phyloP scores from a whole-genome alignment of 2,888 invertebrate genomes.

The Thereva unica region DNA sequence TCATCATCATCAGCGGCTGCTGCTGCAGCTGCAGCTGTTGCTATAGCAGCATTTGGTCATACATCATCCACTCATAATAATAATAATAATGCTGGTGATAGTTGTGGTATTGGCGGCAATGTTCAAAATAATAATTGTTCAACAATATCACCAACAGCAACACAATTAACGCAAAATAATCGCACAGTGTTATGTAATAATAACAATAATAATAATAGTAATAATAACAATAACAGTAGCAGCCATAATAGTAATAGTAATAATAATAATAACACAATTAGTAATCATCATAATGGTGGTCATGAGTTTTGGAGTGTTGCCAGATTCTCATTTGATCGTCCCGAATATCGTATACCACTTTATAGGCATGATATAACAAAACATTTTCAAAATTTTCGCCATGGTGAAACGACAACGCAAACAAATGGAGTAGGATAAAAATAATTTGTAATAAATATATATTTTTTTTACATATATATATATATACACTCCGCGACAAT shows the following conservation, averaged over 20 bases:
- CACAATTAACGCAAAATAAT: neutral
- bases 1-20: constrained; percentile 8
- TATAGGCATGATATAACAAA: constrained; percentile 38
- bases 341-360: constrained; percentile 33
- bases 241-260: constrained; percentile 7
- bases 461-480: neutral
- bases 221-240: neutral
- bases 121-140: neutral
- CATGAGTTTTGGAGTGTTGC: constrained; percentile 41
- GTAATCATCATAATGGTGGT: constrained; percentile 2
- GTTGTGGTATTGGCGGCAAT: neutral
- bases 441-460: neutral
- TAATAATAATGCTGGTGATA: neutral
- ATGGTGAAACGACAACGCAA: constrained; percentile 32
- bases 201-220: neutral
- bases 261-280: constrained; percentile 20
- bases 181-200: neutral
- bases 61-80: no score
- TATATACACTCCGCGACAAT: neutral
- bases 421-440: constrained; percentile 36
- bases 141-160: neutral
- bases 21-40: constrained; percentile 36
- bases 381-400: constrained; percentile 39
- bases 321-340: constrained; percentile 40
- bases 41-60: constrained; percentile 37